A percentile compares a stretch with the other conserved stretches of the same genome.
phyloP scores from a whole-genome alignment of 2,113 vertebrate genomes.

The Mus musculus region GRCm39 chr2:112075001-112075500 shows the following conservation, averaged over 20 bases:
- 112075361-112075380: slow-evolving; percentile 1
- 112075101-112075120: slow-evolving; percentile 77
- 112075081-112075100: slow-evolving; percentile 82
- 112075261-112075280: neutral
- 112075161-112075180: neutral
- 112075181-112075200: neutral
- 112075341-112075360: neutral
- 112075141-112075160: slow-evolving; percentile 50
- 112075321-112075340: neutral
- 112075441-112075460: neutral
- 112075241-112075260: neutral
- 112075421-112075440: neutral
- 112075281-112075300: neutral
- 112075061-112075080: slow-evolving; percentile 81
- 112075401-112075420: neutral
- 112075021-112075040: slow-evolving; percentile 65
- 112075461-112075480: neutral
- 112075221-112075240: neutral
- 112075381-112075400: neutral
- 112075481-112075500: too few species aligned
- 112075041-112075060: slow-evolving; percentile 70
- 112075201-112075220: neutral
- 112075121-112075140: slow-evolving; percentile 85
- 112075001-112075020: slow-evolving; percentile 64
- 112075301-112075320: neutral